Conservation (phyloP, 2,888 invertebrate genomes). For the Machimus rusticus region DNA sequence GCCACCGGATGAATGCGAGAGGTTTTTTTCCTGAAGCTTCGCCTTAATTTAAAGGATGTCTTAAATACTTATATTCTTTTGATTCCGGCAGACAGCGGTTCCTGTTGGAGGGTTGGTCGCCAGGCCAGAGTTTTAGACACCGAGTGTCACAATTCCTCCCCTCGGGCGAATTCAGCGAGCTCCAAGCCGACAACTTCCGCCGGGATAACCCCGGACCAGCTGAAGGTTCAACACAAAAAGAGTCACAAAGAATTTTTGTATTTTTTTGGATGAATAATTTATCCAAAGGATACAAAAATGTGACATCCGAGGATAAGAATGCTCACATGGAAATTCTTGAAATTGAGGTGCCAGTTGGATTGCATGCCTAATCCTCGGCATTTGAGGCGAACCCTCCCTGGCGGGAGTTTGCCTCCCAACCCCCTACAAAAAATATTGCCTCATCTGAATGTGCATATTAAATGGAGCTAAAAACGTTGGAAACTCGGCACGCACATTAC, state of each 20-base stretch:
- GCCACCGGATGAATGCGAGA: background rate
- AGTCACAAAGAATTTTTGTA: background rate
- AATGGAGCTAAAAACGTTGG: background rate
- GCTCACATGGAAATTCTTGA: background rate
- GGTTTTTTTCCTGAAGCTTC: background rate
- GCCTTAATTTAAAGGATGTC: background rate
- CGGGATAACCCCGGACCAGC: background rate
- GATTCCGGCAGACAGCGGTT: background rate
- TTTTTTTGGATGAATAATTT: background rate
- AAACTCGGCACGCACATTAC: background rate
- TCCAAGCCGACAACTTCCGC: background rate
- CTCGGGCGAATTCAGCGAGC: background rate
- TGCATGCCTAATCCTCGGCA: background rate
- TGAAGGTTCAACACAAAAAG: background rate
- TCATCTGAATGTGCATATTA: background rate
- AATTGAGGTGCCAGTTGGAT: conserved; percentile 4
- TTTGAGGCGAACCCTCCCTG: background rate
- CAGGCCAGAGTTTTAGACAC: background rate
- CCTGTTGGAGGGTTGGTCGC: background rate
- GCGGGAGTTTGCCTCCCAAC: background rate
- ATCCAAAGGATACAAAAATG: conserved; percentile 11
- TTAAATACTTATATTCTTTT: conserved; percentile 8
- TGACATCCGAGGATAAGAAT: background rate
- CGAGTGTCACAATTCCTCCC: background rate
- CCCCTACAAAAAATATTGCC: background rate